Conservation (phyloP, 2,888 invertebrate genomes). For the Monopis laevigella region DNA sequence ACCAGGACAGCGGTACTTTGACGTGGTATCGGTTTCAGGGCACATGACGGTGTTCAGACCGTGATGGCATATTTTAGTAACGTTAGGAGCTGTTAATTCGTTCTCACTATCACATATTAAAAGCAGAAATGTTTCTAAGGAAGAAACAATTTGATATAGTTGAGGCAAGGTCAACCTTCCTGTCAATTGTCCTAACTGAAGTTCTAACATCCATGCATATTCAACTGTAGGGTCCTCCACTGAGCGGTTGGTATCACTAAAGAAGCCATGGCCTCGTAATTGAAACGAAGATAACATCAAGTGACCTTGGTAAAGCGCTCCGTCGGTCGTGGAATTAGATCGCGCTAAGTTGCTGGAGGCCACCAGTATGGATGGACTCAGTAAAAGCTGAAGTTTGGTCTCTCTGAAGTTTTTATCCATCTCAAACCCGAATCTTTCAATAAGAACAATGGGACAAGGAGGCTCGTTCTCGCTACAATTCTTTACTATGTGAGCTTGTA, state of each 20-base stretch:
- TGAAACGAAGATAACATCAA: conserved; percentile 86
- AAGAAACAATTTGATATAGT: conserved; percentile 86
- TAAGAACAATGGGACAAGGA: conserved; percentile 87
- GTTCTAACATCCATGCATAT: conserved; percentile 97
- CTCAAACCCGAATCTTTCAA: conserved; percentile 95
- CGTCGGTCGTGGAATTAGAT: conserved; percentile 55
- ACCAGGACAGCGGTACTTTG: conserved; percentile 81
- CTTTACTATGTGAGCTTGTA: conserved; percentile 93
- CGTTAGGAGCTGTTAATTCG: conserved; percentile 82
- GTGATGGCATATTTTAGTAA: conserved; percentile 81
- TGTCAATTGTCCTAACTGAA: conserved; percentile 91
- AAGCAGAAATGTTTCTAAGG: conserved; percentile 88
- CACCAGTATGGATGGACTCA: conserved; percentile 88
- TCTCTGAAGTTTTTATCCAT: conserved; percentile 95
- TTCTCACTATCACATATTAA: conserved; percentile 91
- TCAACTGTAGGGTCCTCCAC: conserved; percentile 95
- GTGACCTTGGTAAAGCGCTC: conserved; percentile 80
- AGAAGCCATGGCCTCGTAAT: conserved; percentile 95
- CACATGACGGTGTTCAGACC: conserved; percentile 76
- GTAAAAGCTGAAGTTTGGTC: conserved; percentile 87
- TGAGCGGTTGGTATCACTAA: conserved; percentile 89
- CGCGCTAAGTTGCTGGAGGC: conserved; percentile 78
- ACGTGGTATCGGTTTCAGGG: conserved; percentile 72
- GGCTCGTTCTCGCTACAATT: conserved; percentile 92
- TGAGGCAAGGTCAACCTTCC: conserved; percentile 91